Evolutionary conservation across 2,113 vertebrate genomes (phyloP).

Genomic region (Acinonyx jubatus): DNA sequence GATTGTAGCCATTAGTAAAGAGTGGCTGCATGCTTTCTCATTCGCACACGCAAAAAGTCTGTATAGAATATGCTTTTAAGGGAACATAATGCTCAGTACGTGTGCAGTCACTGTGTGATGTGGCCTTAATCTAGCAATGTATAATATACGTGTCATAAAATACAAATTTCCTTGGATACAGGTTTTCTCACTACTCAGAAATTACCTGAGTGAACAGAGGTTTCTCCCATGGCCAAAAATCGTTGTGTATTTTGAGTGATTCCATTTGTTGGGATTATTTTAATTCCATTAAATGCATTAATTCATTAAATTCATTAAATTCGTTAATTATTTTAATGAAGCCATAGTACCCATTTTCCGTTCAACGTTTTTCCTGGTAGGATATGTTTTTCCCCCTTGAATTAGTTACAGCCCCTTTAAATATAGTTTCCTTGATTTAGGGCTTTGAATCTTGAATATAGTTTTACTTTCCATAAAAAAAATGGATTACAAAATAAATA

Average conservation of each 20-base stretch:
- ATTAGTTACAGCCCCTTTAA: neutral
- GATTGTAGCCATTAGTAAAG: neutral
- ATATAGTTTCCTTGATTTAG: neutral
- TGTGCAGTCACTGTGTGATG: neutral
- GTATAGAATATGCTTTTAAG: too few species aligned
- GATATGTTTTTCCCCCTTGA: neutral
- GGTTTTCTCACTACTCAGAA: neutral
- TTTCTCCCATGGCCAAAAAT: neutral
- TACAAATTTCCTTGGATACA: neutral
- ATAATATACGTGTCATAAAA: neutral
- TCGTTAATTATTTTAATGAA: neutral
- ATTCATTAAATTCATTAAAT: too few species aligned
- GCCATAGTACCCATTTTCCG: neutral
- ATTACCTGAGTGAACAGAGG: neutral
- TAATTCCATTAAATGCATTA: too few species aligned
- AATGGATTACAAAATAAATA: slow-evolving; percentile 15
- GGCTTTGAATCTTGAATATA: neutral
- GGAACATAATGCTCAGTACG: neutral
- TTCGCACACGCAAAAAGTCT: neutral
- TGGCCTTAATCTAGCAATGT: neutral
- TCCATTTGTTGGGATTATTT: neutral
- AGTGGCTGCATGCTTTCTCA: neutral
- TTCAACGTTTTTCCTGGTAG: neutral
- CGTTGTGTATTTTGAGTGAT: neutral
- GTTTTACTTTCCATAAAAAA: neutral